Conservation (phyloP, 2,797 vertebrate genomes). For the Apodemus agrarius region DNA sequence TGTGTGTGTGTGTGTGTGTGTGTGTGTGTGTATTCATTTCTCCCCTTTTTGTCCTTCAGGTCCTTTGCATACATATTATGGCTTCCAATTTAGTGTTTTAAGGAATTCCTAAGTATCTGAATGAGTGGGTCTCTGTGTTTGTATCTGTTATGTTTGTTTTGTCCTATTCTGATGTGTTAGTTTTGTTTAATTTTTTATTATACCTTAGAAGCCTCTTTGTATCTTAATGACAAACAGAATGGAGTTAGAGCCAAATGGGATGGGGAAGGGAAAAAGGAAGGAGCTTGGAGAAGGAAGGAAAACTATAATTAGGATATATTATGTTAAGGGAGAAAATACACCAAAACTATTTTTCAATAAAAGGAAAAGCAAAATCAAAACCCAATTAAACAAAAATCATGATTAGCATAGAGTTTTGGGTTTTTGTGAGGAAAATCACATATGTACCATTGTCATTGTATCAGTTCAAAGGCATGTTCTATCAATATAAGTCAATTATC, state of each 20-base stretch:
- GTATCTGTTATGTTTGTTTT: background rate
- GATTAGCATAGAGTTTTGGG: background rate
- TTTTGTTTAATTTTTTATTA: conserved; percentile 1
- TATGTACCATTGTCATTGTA: background rate
- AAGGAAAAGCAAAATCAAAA: background rate
- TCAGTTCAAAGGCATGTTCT: background rate
- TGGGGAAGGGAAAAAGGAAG: background rate
- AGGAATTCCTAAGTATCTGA: background rate
- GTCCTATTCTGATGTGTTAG: background rate
- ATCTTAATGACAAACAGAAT: background rate
- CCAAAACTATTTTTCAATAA: background rate
- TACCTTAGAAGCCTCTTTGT: background rate
- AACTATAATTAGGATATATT: background rate
- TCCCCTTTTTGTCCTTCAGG: background rate
- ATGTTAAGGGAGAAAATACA: background rate
- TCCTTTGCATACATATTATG: background rate
- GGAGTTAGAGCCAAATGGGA: background rate
- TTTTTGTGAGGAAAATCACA: conserved; percentile 35
- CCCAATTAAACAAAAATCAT: background rate
- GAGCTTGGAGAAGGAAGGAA: background rate
- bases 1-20: background rate
- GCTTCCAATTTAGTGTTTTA: background rate
- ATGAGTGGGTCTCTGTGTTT: background rate
- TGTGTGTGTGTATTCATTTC: background rate
- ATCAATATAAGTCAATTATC: background rate